These are phyloP conservation scores for Montipora capricornis DNA, from an alignment of 64 coral and sea anemone species.

Conservation along the genomic window DNA sequence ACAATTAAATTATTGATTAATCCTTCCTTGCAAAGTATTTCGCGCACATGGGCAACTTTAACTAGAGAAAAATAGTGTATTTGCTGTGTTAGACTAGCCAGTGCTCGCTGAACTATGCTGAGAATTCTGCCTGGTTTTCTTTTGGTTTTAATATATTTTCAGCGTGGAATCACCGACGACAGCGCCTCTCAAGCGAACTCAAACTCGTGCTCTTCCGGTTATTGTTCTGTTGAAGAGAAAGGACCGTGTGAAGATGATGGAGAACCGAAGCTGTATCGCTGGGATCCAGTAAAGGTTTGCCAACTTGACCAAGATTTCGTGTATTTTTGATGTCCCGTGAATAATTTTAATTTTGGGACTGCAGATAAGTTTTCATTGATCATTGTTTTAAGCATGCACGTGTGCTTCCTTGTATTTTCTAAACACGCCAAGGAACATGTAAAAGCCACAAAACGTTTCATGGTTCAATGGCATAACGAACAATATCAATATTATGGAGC, in stretches of 20 bases:
- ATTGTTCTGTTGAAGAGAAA: slow-evolving; percentile 44
- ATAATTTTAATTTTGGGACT: too few relatives aligned
- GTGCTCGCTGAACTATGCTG: not conserved
- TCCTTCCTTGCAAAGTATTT: not conserved
- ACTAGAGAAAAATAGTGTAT: not conserved
- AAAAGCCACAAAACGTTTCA: slow-evolving; percentile 1
- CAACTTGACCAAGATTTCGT: too few relatives aligned
- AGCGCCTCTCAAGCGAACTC: not conserved
- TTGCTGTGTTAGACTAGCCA: not conserved
- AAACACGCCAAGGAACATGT: not conserved
- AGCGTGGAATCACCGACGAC: not conserved
- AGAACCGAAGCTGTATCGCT: slow-evolving; percentile 45
- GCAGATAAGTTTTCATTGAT: too few relatives aligned
- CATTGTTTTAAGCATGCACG: too few relatives aligned
- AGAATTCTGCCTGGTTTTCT: not conserved
- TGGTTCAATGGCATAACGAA: not conserved
- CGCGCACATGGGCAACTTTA: not conserved
- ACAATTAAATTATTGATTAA: not conserved
- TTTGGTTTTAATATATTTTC: not conserved
- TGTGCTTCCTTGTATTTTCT: not conserved
- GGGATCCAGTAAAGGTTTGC: slow-evolving; percentile 76
- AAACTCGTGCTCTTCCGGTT: slow-evolving; percentile 1
- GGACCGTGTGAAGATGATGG: slow-evolving; percentile 69
- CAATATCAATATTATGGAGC: not conserved
- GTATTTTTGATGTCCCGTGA: too few relatives aligned